Evolutionary conservation across 2,888 invertebrate genomes (phyloP), one percentile per base, ranked within the genome.

Genomic region (Agapostemon virescens): DNA sequence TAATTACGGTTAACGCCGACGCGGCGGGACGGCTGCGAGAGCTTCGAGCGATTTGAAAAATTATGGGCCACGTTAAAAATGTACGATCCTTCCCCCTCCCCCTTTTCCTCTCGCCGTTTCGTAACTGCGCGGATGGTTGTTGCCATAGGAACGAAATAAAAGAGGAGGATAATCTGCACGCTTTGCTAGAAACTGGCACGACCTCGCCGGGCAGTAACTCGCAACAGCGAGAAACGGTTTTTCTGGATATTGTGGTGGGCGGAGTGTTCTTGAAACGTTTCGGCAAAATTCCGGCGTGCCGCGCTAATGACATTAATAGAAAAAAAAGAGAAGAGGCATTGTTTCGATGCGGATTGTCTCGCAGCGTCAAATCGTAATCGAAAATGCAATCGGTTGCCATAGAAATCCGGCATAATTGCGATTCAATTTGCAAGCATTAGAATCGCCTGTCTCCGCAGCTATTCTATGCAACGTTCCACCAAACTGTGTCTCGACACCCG

Each of bases 131-230:
- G 23, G n/a, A 30, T 30, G 55, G n/a, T 30, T 30, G 77, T 78
- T 45, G 45, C 45, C 69, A 77, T 77, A 30, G 78, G 11, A 38
- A 77, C 42, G 69, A 69, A 64, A 78, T 77, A 77, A 78, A 77
- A 78, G 69, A 45, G 38, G 30, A 30, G 45, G 45, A 77, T 78
- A 78, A 78, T 70, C 78, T 64, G 23, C 69, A 40, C 78, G 64
- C 55, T 77, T 78, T 77, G 45, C 52, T 38, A 55, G 55, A 77
- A 78, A 77, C 45, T 69, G 69, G 38, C 36, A 45, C 69, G 38
- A 40, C 49, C 64, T 69, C 38, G 69, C 6, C n/a, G 49, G 26
- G 33, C 17, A 45, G 52, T 55, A 55, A 23, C 13, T 55, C 23
- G 20, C 52, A 66, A 58, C 42, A 69, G 5, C 38, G 40, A 26